Conservation (phyloP, 2,797 vertebrate species). For the Arctocebus calabarensis region DNA sequence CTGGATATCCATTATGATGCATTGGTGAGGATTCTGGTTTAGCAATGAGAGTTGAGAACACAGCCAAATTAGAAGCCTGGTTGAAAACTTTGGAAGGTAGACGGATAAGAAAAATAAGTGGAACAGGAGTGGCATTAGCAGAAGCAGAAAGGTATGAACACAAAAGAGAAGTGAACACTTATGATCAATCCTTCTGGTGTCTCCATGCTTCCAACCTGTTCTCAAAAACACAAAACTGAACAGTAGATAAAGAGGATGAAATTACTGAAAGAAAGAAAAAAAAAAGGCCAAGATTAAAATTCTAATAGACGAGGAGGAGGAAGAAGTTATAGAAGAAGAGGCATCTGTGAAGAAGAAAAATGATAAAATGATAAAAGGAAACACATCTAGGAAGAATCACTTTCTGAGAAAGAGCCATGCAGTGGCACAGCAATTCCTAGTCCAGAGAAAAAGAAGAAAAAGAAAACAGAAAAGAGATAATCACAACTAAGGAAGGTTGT, state of each 20-base stretch:
- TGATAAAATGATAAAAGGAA: slow-evolving; percentile 82
- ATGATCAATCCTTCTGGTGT: too few relatives aligned
- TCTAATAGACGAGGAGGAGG: too few relatives aligned
- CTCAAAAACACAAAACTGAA: too few relatives aligned
- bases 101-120: slow-evolving; percentile 89
- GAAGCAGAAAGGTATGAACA: too few relatives aligned
- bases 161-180: too few relatives aligned
- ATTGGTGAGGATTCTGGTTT: slow-evolving; percentile 95
- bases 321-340: slow-evolving; percentile 69
- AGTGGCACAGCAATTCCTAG: slow-evolving; percentile 79
- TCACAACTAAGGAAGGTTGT: slow-evolving; percentile 75
- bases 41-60: slow-evolving; percentile 95
- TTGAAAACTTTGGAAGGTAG: slow-evolving; percentile 95
- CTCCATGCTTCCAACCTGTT: too few relatives aligned
- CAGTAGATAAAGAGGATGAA: slow-evolving; percentile 72
- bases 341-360: slow-evolving; percentile 87
- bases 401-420: slow-evolving; percentile 77
- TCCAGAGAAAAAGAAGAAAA: slow-evolving; percentile 92
- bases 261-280: not conserved
- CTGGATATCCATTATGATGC: slow-evolving; percentile 97
- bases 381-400: slow-evolving; percentile 82
- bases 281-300: too few relatives aligned
- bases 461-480: slow-evolving; percentile 87
- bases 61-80: slow-evolving; percentile 95
- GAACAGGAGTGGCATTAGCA: too few relatives aligned